Conservation (phyloP, 1,140 invertebrate genomes). For the Steinernema khuongi region DNA sequence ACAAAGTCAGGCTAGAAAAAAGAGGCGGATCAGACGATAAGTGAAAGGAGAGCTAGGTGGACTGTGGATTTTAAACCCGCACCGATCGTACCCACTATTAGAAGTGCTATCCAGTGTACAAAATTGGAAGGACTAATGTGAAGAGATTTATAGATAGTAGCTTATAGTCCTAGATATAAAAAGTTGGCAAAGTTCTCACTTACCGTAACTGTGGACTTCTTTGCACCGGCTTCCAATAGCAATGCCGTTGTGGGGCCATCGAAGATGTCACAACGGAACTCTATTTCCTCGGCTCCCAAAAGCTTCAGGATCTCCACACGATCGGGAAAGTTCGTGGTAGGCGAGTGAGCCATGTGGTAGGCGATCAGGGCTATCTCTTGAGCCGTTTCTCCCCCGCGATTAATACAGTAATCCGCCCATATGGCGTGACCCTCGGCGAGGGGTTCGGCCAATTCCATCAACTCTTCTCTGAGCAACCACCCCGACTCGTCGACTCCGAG, state of each 20-base stretch:
- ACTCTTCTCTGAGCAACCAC: constrained; percentile 23
- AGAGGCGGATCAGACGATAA: neutral
- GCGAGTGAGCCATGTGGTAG: constrained; percentile 5
- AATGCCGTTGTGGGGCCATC: constrained; percentile 34
- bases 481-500: constrained; percentile 24
- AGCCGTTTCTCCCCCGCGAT: neutral
- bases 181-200: constrained; percentile 19
- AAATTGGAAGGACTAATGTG: constrained; percentile 18
- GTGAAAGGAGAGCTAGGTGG: no score
- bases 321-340: constrained; percentile 17
- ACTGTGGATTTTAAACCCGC: neutral
- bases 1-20: constrained; percentile 34
- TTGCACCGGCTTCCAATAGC: constrained; percentile 26
- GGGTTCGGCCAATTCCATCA: constrained; percentile 36
- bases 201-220: constrained; percentile 18
- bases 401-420: constrained; percentile 18
- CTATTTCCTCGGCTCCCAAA: constrained; percentile 23
- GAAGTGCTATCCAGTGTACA: neutral
- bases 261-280: constrained; percentile 29
- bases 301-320: constrained; percentile 23
- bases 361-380: neutral
- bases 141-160: constrained; percentile 4
- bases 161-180: no score
- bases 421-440: constrained; percentile 20
- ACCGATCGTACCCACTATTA: no score